These are phyloP conservation scores for Pardalotus punctatus DNA, from an alignment of 2,113 vertebrate species.

Conservation along the genomic window DNA sequence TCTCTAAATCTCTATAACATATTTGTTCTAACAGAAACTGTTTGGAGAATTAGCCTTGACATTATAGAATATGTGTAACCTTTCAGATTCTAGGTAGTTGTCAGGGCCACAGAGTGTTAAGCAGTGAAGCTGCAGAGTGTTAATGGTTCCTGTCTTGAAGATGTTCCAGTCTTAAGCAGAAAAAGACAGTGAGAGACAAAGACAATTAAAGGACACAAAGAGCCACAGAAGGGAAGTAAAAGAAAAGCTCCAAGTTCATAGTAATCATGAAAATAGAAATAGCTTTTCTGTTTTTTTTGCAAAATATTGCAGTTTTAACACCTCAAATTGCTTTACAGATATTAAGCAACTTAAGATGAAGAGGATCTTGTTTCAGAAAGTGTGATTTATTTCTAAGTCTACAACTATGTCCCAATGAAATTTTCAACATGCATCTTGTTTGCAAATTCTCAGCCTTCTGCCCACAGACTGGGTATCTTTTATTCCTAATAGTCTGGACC, in stretches of 20 bases:
- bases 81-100: neutral
- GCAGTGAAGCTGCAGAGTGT: neutral
- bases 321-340: neutral
- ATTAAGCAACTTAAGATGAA: neutral
- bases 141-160: neutral
- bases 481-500: neutral
- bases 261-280: neutral
- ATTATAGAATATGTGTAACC: neutral
- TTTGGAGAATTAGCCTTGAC: neutral
- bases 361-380: neutral
- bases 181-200: neutral
- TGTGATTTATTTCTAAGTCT: neutral
- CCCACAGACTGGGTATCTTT: neutral
- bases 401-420: neutral
- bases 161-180: neutral
- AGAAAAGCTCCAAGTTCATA: neutral
- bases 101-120: neutral
- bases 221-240: neutral
- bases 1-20: too few species aligned
- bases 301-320: neutral
- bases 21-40: neutral
- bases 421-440: neutral
- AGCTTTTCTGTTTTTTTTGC: neutral
- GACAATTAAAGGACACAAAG: neutral
- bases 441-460: neutral